Percentiles rank a stretch among this genome's conserved stretches.
Evolutionary conservation across 2,888 invertebrate species (phyloP).

Genomic region (Mycalesis mineus): DNA sequence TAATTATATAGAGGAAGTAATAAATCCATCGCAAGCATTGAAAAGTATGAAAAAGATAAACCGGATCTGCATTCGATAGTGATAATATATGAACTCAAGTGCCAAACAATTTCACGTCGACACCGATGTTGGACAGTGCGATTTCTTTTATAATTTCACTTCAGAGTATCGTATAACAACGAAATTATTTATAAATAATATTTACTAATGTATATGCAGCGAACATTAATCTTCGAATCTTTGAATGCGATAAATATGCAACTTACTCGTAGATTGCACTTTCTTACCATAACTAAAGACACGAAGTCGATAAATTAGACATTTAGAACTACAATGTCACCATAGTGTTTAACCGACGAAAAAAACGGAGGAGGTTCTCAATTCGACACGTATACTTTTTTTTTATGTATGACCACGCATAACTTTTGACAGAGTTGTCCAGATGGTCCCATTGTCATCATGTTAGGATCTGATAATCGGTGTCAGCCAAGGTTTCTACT

Average conservation of each 20-base stretch:
- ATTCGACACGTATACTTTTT: too few relatives aligned
- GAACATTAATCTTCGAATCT: not conserved
- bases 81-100: constrained; percentile 27
- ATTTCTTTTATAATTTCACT: constrained; percentile 29
- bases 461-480: too few relatives aligned
- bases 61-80: constrained; percentile 37
- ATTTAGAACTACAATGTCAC: too few relatives aligned
- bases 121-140: constrained; percentile 17
- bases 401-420: too few relatives aligned
- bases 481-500: too few relatives aligned
- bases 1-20: constrained; percentile 51
- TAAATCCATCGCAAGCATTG: constrained; percentile 45
- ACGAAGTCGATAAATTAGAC: too few relatives aligned
- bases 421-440: too few relatives aligned
- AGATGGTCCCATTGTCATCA: too few relatives aligned
- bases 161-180: constrained; percentile 4
- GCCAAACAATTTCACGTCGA: constrained; percentile 27
- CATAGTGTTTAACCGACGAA: too few relatives aligned
- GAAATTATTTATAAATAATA: not conserved
- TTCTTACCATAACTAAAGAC: too few relatives aligned
- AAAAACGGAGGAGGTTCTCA: too few relatives aligned
- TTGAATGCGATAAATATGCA: not conserved
- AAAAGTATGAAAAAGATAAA: constrained; percentile 42
- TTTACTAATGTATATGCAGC: not conserved
- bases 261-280: too few relatives aligned